Conservation (phyloP, 2,797 vertebrate species). For the Tarsius wallacei region DNA sequence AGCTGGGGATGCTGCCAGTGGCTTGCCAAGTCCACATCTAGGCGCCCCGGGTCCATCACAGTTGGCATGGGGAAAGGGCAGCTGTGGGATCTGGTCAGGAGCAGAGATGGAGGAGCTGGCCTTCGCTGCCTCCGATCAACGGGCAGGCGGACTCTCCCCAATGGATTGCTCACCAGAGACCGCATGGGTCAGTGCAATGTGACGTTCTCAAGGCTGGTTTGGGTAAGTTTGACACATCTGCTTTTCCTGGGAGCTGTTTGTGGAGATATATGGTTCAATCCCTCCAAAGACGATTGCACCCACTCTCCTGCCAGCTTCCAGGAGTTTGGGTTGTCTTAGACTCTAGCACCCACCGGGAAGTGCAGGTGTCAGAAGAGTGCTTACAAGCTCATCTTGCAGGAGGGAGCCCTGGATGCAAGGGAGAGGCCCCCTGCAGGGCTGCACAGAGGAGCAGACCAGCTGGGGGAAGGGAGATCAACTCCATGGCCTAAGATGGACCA, state of each 20-base stretch:
- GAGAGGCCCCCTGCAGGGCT: background rate
- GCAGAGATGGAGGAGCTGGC: background rate
- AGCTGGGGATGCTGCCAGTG: too few species aligned
- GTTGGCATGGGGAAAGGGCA: too few species aligned
- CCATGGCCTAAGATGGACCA: background rate
- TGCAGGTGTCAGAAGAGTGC: background rate
- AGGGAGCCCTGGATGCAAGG: background rate
- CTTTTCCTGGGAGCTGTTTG: background rate
- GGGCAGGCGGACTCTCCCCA: rapidly evolving
- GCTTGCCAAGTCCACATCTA: background rate
- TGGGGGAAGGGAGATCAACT: background rate
- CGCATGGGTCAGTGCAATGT: background rate
- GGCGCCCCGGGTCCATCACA: rapidly evolving
- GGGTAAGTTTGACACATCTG: background rate
- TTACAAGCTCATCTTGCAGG: background rate
- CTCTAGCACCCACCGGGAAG: background rate
- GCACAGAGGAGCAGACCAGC: too few species aligned
- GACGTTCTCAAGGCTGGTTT: background rate
- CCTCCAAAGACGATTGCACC: background rate
- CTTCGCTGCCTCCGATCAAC: background rate
- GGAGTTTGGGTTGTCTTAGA: background rate
- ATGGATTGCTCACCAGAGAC: too few species aligned
- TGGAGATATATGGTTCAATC: background rate
- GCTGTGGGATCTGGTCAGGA: too few species aligned
- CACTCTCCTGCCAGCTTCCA: background rate